Conservation (phyloP, 2,113 vertebrate genomes). For the Guaruba guarouba region DNA sequence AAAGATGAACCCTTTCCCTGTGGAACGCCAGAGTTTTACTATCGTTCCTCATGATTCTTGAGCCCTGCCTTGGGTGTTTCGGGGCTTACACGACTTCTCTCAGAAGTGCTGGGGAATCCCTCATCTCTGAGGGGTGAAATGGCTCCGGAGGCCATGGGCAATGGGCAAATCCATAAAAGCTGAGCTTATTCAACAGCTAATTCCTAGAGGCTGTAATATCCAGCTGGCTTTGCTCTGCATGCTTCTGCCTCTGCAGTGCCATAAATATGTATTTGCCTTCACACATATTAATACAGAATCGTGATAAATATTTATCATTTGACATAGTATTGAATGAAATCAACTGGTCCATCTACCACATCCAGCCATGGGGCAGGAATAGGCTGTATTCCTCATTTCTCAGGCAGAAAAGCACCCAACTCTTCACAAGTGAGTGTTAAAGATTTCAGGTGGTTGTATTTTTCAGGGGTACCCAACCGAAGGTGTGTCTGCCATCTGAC, state of each 20-base stretch:
- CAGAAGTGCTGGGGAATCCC: not conserved
- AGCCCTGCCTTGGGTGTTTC: not conserved
- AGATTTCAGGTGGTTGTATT: fast-evolving
- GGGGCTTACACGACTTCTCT: not conserved
- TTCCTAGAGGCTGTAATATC: not conserved
- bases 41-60: not conserved
- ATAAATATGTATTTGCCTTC: slow-evolving; percentile 45
- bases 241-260: slow-evolving; percentile 25
- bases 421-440: fast-evolving
- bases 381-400: not conserved
- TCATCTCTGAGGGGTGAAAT: not conserved
- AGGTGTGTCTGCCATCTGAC: not conserved
- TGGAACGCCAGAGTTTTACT: not conserved
- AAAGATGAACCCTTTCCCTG: not conserved
- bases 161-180: not conserved
- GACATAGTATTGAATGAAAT: not conserved
- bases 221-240: not conserved
- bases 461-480: not conserved
- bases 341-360: not conserved
- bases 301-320: slow-evolving; percentile 51
- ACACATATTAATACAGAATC: slow-evolving; percentile 1
- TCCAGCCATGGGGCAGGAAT: not conserved
- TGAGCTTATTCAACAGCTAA: not conserved
- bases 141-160: not conserved
- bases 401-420: not conserved